Conservation (phyloP, 2,797 vertebrate genomes). For the Pteronotus mesoamericanus region DNA sequence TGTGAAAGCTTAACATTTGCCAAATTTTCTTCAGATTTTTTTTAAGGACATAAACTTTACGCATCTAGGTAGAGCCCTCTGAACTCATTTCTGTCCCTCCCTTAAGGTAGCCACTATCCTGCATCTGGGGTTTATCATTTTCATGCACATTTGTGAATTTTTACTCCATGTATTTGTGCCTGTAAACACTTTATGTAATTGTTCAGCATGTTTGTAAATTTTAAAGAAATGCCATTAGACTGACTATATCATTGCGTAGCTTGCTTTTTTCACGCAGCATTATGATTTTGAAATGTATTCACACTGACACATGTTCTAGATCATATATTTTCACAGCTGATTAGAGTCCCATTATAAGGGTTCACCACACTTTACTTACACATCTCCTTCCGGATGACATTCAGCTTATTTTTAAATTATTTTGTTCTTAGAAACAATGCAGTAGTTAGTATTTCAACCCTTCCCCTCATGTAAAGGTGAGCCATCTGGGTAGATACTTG, state of each 20-base stretch:
- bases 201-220: constrained; percentile 1
- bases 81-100: background rate
- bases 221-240: constrained; percentile 1
- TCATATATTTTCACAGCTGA: background rate
- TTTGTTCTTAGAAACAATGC: constrained; percentile 24
- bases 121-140: background rate
- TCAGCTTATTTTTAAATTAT: background rate
- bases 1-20: background rate
- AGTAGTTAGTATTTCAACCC: background rate
- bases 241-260: background rate
- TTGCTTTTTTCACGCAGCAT: background rate
- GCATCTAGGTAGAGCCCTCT: background rate
- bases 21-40: constrained; percentile 10
- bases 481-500: background rate
- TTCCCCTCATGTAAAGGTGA: background rate
- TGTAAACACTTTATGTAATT: background rate
- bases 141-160: background rate
- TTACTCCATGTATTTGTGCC: background rate
- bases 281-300: background rate
- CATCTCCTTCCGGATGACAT: background rate
- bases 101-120: background rate
- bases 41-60: background rate
- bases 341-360: background rate
- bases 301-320: background rate
- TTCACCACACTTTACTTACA: background rate